Base-by-base conservation (phyloP, 2,888 invertebrate species). In the Blastobasis lacticolella region DNA sequence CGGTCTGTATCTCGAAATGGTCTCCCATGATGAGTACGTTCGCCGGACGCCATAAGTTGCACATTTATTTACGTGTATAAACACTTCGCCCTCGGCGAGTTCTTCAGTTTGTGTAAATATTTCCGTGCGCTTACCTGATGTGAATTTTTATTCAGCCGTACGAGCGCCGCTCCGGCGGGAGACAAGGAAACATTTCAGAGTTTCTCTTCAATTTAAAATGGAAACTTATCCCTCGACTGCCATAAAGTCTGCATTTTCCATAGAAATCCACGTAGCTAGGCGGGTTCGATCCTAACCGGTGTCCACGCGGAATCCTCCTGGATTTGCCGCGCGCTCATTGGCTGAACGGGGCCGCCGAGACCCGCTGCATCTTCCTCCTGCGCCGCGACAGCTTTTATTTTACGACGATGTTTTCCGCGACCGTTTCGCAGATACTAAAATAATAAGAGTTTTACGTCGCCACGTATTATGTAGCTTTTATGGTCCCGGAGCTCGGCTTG, bases 231-330 rank as follows among this genome's bases (percentile, higher is more conserved):
- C 86, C 87, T 71, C 69, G 79, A 78, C 82, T 79, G 74, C 81
- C 82, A 84, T 88, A 87, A 86, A 87, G 86, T 86, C 83, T 82
- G 75, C 76, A 82, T 86, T 87, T 87, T 81, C 85, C 83, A 87
- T 87, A 81, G 82, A 85, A 82, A 86, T 84, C 80, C 77, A 78
- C 77, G 75, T 74, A 77, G 77, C 78, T 75, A 70, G 73, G 65
- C 74, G 73, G 75, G 71, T 76, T 81, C 78, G 77, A 82, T 82
- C 77, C 76, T 77, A 80, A 73, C 81, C 78, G 78, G 74, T 85
- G 86, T 85, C 86, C 84, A 78, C 76, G 63, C 70, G 69, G 78
- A 83, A 87, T 84, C 84, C 81, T 71, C 68, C 71, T 78, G 83
- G 88, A 85, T 88, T 86, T 86, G 77, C 69, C 71, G 61, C 61